Base-by-base conservation (phyloP, 2,888 invertebrate species). In the Elysia crispata region DNA sequence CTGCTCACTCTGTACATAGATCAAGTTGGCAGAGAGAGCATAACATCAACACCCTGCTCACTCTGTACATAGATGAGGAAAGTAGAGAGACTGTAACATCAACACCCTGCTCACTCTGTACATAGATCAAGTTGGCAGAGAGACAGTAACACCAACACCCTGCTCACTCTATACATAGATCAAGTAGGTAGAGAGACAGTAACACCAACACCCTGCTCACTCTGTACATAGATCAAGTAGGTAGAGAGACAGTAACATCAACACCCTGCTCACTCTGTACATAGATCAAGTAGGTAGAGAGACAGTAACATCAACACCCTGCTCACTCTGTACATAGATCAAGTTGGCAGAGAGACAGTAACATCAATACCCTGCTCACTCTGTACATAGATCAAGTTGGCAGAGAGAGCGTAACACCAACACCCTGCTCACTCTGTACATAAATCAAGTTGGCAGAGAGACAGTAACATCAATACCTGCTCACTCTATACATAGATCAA, bases 21-120 rank as follows among this genome's bases (percentile, higher is more conserved):
- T 15, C 54, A 54, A n/a, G n/a, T n/a, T n/a, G n/a, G n/a, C n/a
- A 95, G 83, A 93, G 93, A 83, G 95, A 96, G 91, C 93, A 94
- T 66, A 94, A 97, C 41, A 93, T 94, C 83, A 97, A 97, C 93
- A 96, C 97, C 25, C 97, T 97, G 0, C 93, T 98, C 0, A 96
- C 96, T 82, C 97, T 97, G 0, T 96, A 96, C 90, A 95, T 97
- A 90, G 95, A 96, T 86, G 94, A 95, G 85, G 97, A 91, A 81
- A 73, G 8, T 50, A 18, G 11, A 5, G n/a, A 15, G 0, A 20
- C 11, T 18, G 8, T n/a, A 30, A 18, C 0, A 23, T n/a, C 41
- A 20, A 49, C 72, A 72, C 25, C 13, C 13, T 20, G 20, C 54
- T 15, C 54, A 54, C 54, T 15, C 54, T 20, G 20, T 20, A 54